Evolutionary conservation across 1,140 invertebrate species (phyloP).

Genomic region (Hydropsyche tenuis): DNA sequence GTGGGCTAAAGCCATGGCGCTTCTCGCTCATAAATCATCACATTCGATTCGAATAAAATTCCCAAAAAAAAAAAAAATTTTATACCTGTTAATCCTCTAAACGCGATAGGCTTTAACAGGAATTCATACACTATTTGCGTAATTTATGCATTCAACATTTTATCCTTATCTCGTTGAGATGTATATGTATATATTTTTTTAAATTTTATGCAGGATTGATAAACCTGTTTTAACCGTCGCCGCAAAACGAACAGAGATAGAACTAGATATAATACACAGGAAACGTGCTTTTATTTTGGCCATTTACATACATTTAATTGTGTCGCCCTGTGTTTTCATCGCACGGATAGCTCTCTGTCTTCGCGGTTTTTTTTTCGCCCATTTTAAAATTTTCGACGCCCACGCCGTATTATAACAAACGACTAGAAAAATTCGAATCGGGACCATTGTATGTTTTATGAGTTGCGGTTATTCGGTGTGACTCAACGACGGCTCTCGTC

Average conservation of each 20-base stretch:
- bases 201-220: too few relatives aligned
- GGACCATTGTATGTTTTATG: too few relatives aligned
- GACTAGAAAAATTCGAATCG: too few relatives aligned
- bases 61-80: too few relatives aligned
- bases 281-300: constrained; percentile 1
- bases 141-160: constrained; percentile 16
- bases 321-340: constrained; percentile 2
- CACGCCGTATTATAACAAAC: neutral
- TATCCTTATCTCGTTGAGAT: neutral
- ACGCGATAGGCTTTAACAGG: too few relatives aligned
- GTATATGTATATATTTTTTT: neutral
- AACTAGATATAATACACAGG: neutral
- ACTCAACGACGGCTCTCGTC: too few relatives aligned
- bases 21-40: constrained; percentile 13
- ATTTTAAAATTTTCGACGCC: neutral
- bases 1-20: neutral
- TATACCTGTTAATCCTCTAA: too few relatives aligned
- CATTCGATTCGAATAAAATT: neutral
- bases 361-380: too few relatives aligned
- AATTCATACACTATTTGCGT: neutral
- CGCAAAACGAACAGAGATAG: too few relatives aligned
- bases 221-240: too few relatives aligned
- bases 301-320: constrained; percentile 14
- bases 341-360: neutral
- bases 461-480: too few relatives aligned